Evolutionary conservation across 2,113 vertebrate species (phyloP).

Genomic region (Lethenteron camtschaticum): DNA sequence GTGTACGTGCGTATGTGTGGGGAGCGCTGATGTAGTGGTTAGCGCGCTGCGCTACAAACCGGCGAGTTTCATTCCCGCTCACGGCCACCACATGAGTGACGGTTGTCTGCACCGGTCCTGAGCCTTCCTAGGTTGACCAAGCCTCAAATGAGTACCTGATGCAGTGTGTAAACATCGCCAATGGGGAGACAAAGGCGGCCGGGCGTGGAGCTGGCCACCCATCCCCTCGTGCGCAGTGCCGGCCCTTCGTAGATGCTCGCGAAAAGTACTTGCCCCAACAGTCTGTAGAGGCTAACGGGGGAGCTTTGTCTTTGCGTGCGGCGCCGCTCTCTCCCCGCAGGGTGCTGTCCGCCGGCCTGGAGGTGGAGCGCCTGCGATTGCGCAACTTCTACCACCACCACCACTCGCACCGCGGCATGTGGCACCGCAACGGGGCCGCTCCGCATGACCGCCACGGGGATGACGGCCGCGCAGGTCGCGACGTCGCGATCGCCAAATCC

Average conservation of each 20-base stretch:
- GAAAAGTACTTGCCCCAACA: not conserved
- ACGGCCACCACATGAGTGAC: too few relatives aligned
- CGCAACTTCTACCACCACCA: slow-evolving; percentile 75
- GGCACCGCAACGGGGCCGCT: slow-evolving; percentile 29
- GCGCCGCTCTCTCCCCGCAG: slow-evolving; percentile 21
- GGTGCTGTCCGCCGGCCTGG: slow-evolving; percentile 54
- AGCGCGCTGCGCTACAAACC: too few relatives aligned
- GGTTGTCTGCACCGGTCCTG: not conserved
- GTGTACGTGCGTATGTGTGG: too few relatives aligned
- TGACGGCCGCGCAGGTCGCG: too few relatives aligned
- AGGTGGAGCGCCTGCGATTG: slow-evolving; percentile 65
- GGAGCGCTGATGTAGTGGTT: too few relatives aligned
- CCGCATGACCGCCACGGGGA: too few relatives aligned
- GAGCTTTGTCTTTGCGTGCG: not conserved
- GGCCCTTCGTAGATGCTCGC: not conserved
- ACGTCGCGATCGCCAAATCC: too few relatives aligned
- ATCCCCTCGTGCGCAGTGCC: not conserved
- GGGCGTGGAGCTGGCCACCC: too few relatives aligned
- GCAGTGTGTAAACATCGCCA: too few relatives aligned
- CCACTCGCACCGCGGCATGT: slow-evolving; percentile 87
- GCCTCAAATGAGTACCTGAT: too few relatives aligned
- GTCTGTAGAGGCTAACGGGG: not conserved
- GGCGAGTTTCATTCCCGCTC: too few relatives aligned
- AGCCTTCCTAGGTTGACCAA: not conserved
- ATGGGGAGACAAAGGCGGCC: too few relatives aligned